Conservation (phyloP, 2,888 invertebrate genomes). For the Pollenia amentaria region DNA sequence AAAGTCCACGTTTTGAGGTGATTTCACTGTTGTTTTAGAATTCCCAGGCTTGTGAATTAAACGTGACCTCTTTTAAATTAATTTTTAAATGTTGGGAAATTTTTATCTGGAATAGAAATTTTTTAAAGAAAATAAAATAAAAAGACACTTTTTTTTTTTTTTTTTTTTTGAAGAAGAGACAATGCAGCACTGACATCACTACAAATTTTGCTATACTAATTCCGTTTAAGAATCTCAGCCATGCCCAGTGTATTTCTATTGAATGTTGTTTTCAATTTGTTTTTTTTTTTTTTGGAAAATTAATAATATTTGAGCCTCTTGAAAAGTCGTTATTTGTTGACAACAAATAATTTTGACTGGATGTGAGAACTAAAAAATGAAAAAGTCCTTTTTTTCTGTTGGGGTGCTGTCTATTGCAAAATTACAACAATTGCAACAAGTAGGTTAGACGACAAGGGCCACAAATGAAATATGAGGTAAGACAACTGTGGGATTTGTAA, state of each 20-base stretch:
- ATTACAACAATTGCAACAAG: constrained; percentile 67
- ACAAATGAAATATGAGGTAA: constrained; percentile 61
- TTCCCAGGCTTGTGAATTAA: constrained; percentile 39
- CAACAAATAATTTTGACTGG: constrained; percentile 53
- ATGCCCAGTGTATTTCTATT: constrained; percentile 19
- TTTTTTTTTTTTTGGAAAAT: constrained; percentile 17
- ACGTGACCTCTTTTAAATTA: constrained; percentile 47
- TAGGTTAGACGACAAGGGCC: constrained; percentile 15
- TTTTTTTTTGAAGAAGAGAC: background rate
- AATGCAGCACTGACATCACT: constrained; percentile 49
- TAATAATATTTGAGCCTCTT: constrained; percentile 67
- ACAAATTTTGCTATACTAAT: constrained; percentile 61
- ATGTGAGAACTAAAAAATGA: constrained; percentile 45
- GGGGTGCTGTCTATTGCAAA: constrained; percentile 42
- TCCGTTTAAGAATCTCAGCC: constrained; percentile 37
- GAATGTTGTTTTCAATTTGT: background rate
- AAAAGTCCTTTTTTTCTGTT: constrained; percentile 26
- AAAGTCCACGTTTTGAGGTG: constrained; percentile 44
- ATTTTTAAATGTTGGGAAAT: constrained; percentile 55
- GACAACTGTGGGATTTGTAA: constrained; percentile 46
- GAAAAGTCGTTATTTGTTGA: constrained; percentile 69
- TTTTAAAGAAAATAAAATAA: constrained; percentile 4
- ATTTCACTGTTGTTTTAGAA: background rate
- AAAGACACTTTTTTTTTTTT: constrained; percentile 4
- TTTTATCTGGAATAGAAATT: constrained; percentile 3